Percentiles rank a stretch among this genome's conserved stretches.
Evolutionary conservation across 2,888 invertebrate species (phyloP).

Genomic region (Stegana nigrithorax): DNA sequence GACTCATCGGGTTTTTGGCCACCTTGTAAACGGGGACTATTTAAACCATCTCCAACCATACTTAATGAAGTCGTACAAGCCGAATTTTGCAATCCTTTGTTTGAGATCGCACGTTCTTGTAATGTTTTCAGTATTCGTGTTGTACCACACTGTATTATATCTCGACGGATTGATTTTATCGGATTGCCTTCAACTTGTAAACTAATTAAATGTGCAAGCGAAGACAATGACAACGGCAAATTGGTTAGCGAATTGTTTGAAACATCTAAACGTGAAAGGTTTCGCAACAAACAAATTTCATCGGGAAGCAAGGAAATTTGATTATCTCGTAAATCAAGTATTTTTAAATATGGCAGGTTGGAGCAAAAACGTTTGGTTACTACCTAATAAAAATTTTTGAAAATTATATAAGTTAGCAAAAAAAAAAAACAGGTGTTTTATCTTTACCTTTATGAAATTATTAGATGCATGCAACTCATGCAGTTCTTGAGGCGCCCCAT

Average conservation of each 20-base stretch:
- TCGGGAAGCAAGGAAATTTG: constrained; percentile 82
- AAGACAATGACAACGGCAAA: constrained; percentile 76
- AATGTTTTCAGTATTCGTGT: constrained; percentile 82
- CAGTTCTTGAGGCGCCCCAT: constrained; percentile 79
- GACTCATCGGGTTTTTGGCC: constrained; percentile 32
- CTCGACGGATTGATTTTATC: constrained; percentile 82
- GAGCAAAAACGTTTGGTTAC: constrained; percentile 79
- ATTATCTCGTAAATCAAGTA: constrained; percentile 85
- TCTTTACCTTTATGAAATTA: constrained; percentile 84
- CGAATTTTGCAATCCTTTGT: no score
- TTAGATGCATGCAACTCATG: constrained; percentile 87
- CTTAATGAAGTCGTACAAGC: no score
- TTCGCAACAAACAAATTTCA: constrained; percentile 80
- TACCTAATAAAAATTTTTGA: no score
- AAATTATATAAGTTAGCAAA: no score
- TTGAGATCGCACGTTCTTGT: constrained; percentile 71
- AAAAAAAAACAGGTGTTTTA: no score
- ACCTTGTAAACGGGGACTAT: constrained; percentile 40
- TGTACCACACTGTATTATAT: constrained; percentile 88
- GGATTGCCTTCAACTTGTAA: constrained; percentile 89
- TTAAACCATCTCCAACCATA: constrained; percentile 63
- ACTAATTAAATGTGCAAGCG: constrained; percentile 82
- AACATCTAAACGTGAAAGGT: constrained; percentile 84
- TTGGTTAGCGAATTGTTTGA: constrained; percentile 82
- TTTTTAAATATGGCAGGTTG: constrained; percentile 78